Base-by-base conservation (phyloP, 2,113 vertebrate genomes). In the Pionites leucogaster region DNA sequence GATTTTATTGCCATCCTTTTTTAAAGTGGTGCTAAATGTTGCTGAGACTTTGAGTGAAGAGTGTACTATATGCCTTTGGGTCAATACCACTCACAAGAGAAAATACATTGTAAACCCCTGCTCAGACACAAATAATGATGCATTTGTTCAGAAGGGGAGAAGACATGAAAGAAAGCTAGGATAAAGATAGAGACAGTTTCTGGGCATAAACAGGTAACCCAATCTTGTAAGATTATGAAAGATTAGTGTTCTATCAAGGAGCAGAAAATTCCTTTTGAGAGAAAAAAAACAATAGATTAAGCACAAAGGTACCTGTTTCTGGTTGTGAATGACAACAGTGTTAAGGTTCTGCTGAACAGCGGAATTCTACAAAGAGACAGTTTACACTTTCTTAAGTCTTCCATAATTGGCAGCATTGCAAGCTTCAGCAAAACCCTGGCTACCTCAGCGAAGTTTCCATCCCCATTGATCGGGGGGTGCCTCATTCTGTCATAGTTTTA, bases 181-280 rank as follows among this genome's bases (percentile, higher is more conserved):
- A 92, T 97, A 92, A 97, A 33, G 83, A 82, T 5, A 87, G 94
- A 97, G 97, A 97, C 96, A 88, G 95, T 97, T 98, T 97, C 94
- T 97, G 93, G 97, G 86, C 90, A 96, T 97, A 97, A 97, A 97
- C 80, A 96, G 95, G 97, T 98, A 97, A 98, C 88, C 85, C 92
- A 97, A 98, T 97, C 97, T 97, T 97, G 86, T 81, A 91, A 98
- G 97, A 98, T 98, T 97, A 97, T 88, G 20, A 22, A 93, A 98
- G 98, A 98, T 98, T 98, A 98, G 95, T 91, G 86, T 92, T 96
- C 52, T 96, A 94, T 97, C 96, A 94, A 93, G 95, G 52, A 93
- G 86, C 70, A 96, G 88, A 94, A 91, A 79, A 92, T 96, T 95
- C 88, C 84, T 93, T 96, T 80, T 90, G 95, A 96, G 96, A 96